Evolutionary conservation across 2,888 invertebrate species (phyloP).

Genomic region (Erebia aethiops): DNA sequence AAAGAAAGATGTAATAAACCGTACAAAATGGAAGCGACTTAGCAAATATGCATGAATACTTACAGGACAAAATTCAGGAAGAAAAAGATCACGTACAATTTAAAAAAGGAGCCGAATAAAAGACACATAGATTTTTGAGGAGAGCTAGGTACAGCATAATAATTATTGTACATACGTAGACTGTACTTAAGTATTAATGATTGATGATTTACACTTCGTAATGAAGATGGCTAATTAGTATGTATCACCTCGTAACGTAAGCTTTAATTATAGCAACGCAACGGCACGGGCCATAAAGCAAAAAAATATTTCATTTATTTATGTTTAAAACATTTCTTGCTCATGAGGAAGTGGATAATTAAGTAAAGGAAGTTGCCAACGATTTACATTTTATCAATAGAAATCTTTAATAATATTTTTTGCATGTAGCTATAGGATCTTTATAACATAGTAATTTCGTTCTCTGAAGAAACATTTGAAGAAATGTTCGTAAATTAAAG

Average conservation of each 20-base stretch:
- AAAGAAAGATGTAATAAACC: too few relatives aligned
- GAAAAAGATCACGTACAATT: too few relatives aligned
- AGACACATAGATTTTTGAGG: too few relatives aligned
- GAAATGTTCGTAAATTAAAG: too few relatives aligned
- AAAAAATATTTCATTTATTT: slow-evolving; percentile 8
- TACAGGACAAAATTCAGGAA: too few relatives aligned
- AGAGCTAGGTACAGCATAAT: neutral
- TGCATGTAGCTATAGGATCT: neutral
- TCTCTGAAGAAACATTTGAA: neutral
- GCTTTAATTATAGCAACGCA: slow-evolving; percentile 25
- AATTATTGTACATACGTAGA: slow-evolving; percentile 28
- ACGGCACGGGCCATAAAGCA: slow-evolving; percentile 1
- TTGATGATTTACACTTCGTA: slow-evolving; percentile 61
- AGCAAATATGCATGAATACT: too few relatives aligned
- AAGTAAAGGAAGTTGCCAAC: slow-evolving; percentile 6
- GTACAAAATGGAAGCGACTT: too few relatives aligned
- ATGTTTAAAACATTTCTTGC: slow-evolving; percentile 5
- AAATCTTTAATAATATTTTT: neutral
- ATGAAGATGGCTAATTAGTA: slow-evolving; percentile 57
- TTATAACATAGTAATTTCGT: neutral
- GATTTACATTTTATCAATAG: neutral
- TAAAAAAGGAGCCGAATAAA: too few relatives aligned
- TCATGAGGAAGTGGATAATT: slow-evolving; percentile 7
- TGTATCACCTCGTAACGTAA: slow-evolving; percentile 53
- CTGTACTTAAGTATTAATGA: slow-evolving; percentile 50